Conservation (phyloP, 2,797 vertebrate genomes). For the Crenuchus spilurus region DNA sequence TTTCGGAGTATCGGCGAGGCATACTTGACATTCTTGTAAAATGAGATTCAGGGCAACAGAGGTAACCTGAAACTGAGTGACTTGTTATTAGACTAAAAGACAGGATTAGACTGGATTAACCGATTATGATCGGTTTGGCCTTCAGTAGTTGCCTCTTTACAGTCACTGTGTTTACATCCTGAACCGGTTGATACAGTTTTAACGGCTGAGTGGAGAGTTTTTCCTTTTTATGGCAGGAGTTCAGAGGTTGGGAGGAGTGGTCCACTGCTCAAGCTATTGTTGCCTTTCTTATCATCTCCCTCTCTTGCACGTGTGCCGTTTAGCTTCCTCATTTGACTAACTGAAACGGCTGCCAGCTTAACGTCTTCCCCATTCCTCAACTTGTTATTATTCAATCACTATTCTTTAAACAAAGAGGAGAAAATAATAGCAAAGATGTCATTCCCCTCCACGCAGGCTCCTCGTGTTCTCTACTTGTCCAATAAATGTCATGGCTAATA, state of each 20-base stretch:
- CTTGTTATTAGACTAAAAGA: constrained; percentile 26
- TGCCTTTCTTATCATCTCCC: constrained; percentile 17
- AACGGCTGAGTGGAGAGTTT: constrained; percentile 5
- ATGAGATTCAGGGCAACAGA: constrained; percentile 39
- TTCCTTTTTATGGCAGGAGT: neutral
- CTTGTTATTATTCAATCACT: neutral
- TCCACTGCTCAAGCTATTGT: neutral
- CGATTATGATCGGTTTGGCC: constrained; percentile 40
- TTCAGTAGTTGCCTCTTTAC: neutral
- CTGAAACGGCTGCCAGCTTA: constrained; percentile 2
- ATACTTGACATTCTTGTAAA: constrained; percentile 56
- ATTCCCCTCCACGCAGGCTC: constrained; percentile 48
- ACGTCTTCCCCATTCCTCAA: constrained; percentile 1
- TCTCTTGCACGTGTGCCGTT: constrained; percentile 10
- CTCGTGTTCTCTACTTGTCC: constrained; percentile 12
- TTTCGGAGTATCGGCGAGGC: constrained; percentile 46
- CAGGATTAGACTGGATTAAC: constrained; percentile 39
- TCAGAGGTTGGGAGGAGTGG: neutral
- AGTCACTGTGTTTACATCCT: constrained; percentile 37
- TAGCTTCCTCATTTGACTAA: constrained; percentile 35
- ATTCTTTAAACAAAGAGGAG: neutral
- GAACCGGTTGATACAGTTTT: constrained; percentile 7
- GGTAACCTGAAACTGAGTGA: constrained; percentile 18
- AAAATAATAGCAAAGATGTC: neutral
- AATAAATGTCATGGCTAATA: constrained; percentile 65